Percentiles rank a stretch among this genome's conserved stretches.
These are phyloP conservation scores for Cercocebus atys DNA, from an alignment of 2,113 vertebrate species.

Conservation along the genomic window DNA sequence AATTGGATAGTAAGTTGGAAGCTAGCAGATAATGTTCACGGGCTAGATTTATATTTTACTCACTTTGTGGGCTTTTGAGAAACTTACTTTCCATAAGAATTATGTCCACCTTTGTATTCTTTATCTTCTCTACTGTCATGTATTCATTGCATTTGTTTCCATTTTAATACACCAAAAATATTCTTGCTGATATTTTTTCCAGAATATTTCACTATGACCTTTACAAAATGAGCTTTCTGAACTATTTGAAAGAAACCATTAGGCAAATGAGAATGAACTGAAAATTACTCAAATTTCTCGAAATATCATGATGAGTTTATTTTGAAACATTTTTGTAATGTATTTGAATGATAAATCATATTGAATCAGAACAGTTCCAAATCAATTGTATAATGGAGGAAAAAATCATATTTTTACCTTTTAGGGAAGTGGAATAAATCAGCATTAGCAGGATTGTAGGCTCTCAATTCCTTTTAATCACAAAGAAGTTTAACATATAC, in stretches of 20 bases:
- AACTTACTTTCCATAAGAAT: conserved; percentile 60
- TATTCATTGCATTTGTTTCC: background rate
- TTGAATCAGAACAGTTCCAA: conserved; percentile 57
- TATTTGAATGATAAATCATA: conserved; percentile 53
- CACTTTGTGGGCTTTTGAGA: conserved; percentile 45
- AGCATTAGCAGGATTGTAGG: conserved; percentile 20
- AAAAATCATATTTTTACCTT: conserved; percentile 54
- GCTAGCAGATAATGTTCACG: conserved; percentile 61
- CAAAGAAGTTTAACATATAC: conserved; percentile 68
- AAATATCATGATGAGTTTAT: conserved; percentile 53
- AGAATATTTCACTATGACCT: conserved; percentile 15
- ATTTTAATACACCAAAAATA: conserved; percentile 59
- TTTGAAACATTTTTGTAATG: conserved; percentile 54
- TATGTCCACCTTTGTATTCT: conserved; percentile 64
- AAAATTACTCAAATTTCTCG: conserved; percentile 59
- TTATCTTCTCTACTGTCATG: background rate
- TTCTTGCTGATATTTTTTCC: background rate
- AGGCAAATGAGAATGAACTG: conserved; percentile 57
- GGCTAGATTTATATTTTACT: conserved; percentile 56
- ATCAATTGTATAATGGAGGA: conserved; percentile 56
- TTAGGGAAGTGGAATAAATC: conserved; percentile 69
- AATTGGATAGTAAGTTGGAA: conserved; percentile 78
- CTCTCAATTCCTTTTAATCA: conserved; percentile 51
- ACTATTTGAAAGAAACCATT: conserved; percentile 54
- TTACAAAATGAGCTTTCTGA: conserved; percentile 30